phyloP scores from a whole-genome alignment of 2,113 vertebrate species.

The Mirounga angustirostris region DNA sequence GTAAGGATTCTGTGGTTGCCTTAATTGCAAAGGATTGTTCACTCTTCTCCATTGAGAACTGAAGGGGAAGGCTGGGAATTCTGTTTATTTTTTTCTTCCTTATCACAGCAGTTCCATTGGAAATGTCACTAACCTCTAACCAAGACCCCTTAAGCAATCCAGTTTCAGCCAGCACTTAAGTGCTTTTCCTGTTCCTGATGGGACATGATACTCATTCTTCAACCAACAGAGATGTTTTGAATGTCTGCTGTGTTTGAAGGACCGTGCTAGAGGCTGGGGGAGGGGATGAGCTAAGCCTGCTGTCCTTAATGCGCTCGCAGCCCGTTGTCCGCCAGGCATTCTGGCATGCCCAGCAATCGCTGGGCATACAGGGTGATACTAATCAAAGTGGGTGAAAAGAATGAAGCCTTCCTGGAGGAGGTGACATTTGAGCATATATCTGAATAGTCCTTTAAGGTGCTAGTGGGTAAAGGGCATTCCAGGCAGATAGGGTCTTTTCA shows the following conservation, averaged over 20 bases:
- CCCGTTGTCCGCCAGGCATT: neutral
- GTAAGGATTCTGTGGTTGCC: neutral
- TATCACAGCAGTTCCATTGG: neutral
- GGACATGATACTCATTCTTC: neutral
- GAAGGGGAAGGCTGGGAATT: neutral
- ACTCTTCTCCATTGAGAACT: neutral
- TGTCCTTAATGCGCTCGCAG: neutral
- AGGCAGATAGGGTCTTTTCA: neutral
- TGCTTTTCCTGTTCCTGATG: slow-evolving; percentile 26
- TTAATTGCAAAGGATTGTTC: neutral
- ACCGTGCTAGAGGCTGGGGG: neutral
- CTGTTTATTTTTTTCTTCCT: neutral
- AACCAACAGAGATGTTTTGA: neutral
- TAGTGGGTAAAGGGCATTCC: neutral
- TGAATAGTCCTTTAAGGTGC: neutral
- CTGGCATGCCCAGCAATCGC: neutral
- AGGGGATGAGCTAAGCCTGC: neutral
- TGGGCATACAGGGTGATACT: neutral
- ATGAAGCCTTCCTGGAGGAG: neutral
- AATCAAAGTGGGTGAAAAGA: neutral
- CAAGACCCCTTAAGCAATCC: neutral
- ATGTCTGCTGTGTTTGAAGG: neutral
- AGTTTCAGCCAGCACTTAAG: neutral
- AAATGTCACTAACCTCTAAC: neutral
- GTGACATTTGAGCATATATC: neutral